These are phyloP conservation scores for Steatocranus sp. DNA, from an alignment of 2,797 vertebrate species.

Conservation along the genomic window DNA sequence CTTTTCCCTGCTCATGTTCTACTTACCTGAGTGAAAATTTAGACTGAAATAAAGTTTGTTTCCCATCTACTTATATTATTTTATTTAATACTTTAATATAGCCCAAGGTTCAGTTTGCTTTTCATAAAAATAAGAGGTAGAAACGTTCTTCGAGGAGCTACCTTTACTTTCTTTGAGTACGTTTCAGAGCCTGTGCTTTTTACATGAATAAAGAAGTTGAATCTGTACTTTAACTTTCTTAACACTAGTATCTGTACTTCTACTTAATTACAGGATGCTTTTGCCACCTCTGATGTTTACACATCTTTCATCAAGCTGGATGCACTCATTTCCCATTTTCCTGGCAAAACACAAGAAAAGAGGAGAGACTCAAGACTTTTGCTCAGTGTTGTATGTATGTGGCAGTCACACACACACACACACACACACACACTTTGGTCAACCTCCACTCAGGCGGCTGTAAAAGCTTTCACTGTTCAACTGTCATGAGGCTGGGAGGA, in stretches of 20 bases:
- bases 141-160: background rate
- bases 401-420: background rate
- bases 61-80: background rate
- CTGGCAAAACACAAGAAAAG: background rate
- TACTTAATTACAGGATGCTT: background rate
- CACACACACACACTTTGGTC: constrained; percentile 40
- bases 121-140: background rate
- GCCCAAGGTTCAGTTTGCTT: background rate
- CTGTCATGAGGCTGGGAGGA: constrained; percentile 27
- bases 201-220: background rate
- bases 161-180: background rate
- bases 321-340: background rate
- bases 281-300: background rate
- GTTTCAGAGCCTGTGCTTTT: background rate
- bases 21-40: background rate
- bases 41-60: background rate
- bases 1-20: background rate
- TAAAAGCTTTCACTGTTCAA: constrained; percentile 38
- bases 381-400: background rate
- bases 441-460: constrained; percentile 13
- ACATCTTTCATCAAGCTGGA: background rate
- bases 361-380: background rate
- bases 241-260: background rate
- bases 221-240: background rate
- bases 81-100: background rate